Conservation (phyloP, 1,140 invertebrate genomes). For the Luehdorfia chinensis region DNA sequence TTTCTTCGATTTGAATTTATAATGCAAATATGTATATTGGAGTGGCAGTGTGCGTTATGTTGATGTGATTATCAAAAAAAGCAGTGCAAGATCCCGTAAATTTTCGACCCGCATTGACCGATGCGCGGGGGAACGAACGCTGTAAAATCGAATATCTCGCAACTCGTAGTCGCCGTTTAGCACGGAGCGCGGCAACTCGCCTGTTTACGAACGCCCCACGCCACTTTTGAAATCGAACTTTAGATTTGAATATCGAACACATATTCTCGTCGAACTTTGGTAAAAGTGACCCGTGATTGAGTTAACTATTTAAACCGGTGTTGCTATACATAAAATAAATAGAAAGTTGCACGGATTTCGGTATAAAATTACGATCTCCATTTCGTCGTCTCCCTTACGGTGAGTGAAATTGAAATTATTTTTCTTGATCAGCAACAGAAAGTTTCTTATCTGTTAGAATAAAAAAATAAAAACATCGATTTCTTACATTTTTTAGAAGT, state of each 20-base stretch:
- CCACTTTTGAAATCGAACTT: constrained; percentile 5
- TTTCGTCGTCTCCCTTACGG: constrained; percentile 41
- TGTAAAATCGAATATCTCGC: constrained; percentile 7
- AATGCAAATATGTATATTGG: too few species aligned
- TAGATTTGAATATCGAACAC: constrained; percentile 39
- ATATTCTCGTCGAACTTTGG: constrained; percentile 19
- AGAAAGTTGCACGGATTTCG: constrained; percentile 39
- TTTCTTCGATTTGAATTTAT: not conserved
- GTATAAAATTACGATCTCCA: constrained; percentile 20
- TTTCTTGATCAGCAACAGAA: not conserved
- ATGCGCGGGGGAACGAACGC: constrained; percentile 48
- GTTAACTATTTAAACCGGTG: constrained; percentile 22
- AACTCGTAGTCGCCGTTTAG: constrained; percentile 52
- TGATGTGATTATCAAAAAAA: not conserved
- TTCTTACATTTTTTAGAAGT: not conserved
- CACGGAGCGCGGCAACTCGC: constrained; percentile 45
- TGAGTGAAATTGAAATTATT: constrained; percentile 31
- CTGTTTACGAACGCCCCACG: not conserved
- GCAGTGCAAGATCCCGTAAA: not conserved
- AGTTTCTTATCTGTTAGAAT: not conserved
- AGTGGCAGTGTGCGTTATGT: too few species aligned
- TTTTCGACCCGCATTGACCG: constrained; percentile 43
- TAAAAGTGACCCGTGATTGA: constrained; percentile 41
- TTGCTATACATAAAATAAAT: constrained; percentile 25
- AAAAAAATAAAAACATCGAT: not conserved